These are phyloP conservation scores for Drosophila tanythrix DNA, from an alignment of 2,888 invertebrate genomes.

Conservation along the genomic window DNA sequence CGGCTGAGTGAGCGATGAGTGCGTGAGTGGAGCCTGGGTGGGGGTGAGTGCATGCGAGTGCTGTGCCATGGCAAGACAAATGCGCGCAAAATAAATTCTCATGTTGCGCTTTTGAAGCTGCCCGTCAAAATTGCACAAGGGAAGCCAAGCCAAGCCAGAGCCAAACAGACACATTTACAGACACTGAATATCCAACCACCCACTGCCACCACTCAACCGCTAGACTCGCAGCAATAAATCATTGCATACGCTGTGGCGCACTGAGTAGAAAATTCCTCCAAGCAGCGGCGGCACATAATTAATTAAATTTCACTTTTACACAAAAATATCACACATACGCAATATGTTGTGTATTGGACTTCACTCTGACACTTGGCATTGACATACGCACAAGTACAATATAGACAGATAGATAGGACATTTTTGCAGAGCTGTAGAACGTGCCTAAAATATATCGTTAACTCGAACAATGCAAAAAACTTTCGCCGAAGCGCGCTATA, in stretches of 20 bases:
- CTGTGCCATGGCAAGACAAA: slow-evolving; percentile 65
- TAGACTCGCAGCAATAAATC: slow-evolving; percentile 61
- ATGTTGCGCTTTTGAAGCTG: slow-evolving; percentile 74
- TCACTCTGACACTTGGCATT: slow-evolving; percentile 63
- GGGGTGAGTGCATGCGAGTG: slow-evolving; percentile 45
- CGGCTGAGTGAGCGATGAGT: slow-evolving; percentile 29
- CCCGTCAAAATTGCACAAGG: slow-evolving; percentile 70
- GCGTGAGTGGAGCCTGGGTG: slow-evolving; percentile 23
- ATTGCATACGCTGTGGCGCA: slow-evolving; percentile 64
- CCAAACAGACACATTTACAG: slow-evolving; percentile 13
- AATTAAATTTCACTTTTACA: slow-evolving; percentile 72
- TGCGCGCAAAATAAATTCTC: slow-evolving; percentile 77
- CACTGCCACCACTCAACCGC: background rate
- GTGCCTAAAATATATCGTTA: slow-evolving; percentile 61
- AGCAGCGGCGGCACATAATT: slow-evolving; percentile 60
- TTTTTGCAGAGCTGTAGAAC: slow-evolving; percentile 54
- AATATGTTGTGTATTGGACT: slow-evolving; percentile 19
- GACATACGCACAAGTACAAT: slow-evolving; percentile 67
- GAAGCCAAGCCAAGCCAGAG: slow-evolving; percentile 27
- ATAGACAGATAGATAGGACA: slow-evolving; percentile 59
- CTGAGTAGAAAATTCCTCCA: slow-evolving; percentile 17
- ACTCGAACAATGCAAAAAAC: slow-evolving; percentile 49
- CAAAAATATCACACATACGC: slow-evolving; percentile 66
- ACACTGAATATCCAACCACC: background rate
- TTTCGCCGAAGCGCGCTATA: slow-evolving; percentile 70